Evolutionary conservation across 2,888 invertebrate species (phyloP).

Genomic region (Meteorus cinctellus): DNA sequence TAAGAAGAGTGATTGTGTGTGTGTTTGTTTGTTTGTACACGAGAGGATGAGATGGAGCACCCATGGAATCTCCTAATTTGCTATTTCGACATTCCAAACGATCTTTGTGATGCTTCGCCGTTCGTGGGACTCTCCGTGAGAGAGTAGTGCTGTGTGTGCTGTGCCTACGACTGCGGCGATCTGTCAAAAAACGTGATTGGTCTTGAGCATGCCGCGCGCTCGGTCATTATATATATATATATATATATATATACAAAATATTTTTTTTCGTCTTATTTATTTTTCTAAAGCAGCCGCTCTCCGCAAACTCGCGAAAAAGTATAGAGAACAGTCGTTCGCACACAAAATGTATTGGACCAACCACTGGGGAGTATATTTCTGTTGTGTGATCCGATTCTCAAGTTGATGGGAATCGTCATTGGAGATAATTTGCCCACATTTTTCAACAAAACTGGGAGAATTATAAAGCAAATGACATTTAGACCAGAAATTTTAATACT

Average conservation of each 20-base stretch:
- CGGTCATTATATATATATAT: not conserved
- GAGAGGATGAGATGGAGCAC: slow-evolving; percentile 56
- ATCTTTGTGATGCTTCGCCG: slow-evolving; percentile 51
- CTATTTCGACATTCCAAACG: slow-evolving; percentile 70
- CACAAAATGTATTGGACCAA: not conserved
- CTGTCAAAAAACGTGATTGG: slow-evolving; percentile 70
- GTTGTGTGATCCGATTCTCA: slow-evolving; percentile 3
- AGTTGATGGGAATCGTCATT: not conserved
- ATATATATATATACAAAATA: not conserved
- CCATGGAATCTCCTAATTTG: slow-evolving; percentile 71
- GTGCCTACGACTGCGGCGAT: slow-evolving; percentile 56
- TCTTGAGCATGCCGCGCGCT: slow-evolving; percentile 52
- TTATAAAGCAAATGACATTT: not conserved
- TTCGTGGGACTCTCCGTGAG: slow-evolving; percentile 66
- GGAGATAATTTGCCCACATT: not conserved
- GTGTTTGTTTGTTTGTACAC: not conserved
- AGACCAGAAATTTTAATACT: not conserved
- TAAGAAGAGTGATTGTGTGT: slow-evolving; percentile 43
- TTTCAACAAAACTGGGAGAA: not conserved
- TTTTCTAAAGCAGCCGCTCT: slow-evolving; percentile 1
- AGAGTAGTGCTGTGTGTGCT: slow-evolving; percentile 60
- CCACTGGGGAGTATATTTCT: not conserved
- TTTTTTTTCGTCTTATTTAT: not conserved
- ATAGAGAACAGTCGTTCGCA: not conserved
- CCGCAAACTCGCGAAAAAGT: slow-evolving; percentile 6